Conservation (phyloP, 2,113 vertebrate genomes). For the Morone chrysops region DNA sequence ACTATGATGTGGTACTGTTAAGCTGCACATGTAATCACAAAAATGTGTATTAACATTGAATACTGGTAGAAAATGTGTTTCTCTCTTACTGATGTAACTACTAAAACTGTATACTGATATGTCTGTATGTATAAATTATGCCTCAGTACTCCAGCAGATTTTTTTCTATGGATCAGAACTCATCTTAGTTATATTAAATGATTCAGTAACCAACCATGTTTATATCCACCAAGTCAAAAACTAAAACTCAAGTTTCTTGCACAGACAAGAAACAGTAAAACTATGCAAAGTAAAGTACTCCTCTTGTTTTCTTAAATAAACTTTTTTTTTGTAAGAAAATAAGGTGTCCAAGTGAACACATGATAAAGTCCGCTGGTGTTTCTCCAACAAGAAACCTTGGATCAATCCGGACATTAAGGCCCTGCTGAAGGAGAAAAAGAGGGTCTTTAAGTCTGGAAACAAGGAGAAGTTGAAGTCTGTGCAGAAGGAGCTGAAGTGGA, state of each 20-base stretch:
- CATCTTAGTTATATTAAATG: background rate
- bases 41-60: background rate
- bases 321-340: background rate
- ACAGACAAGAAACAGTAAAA: constrained; percentile 1
- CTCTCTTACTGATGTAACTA: background rate
- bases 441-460: too few relatives aligned
- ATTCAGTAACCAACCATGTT: background rate
- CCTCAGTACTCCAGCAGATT: background rate
- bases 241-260: background rate
- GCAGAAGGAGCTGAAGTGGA: too few relatives aligned
- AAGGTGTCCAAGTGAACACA: too few relatives aligned
- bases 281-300: background rate
- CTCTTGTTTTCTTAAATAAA: background rate
- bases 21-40: background rate
- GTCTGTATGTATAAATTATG: too few relatives aligned
- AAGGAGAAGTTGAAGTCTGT: too few relatives aligned
- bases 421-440: too few relatives aligned
- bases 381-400: too few relatives aligned
- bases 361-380: too few relatives aligned
- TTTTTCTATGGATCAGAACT: background rate
- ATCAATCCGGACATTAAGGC: too few relatives aligned
- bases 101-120: background rate
- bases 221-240: background rate
- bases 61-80: background rate
- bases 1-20: background rate